Percentiles rank a stretch among this genome's conserved stretches.
Conservation (phyloP, 2,888 invertebrate genomes). For the Globia sparganii region DNA sequence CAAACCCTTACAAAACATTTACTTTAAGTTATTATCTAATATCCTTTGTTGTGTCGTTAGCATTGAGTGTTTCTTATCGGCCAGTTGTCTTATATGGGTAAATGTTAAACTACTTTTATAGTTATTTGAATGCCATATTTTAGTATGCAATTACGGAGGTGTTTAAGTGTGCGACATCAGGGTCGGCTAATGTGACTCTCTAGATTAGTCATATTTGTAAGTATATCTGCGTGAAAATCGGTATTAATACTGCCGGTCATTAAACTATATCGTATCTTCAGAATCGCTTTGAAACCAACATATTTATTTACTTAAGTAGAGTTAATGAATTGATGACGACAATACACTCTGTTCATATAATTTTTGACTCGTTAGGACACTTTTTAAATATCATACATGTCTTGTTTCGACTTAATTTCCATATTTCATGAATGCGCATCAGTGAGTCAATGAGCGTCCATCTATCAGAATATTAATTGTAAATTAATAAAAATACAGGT, state of each 20-base stretch:
- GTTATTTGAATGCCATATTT: slow-evolving; percentile 56
- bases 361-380: slow-evolving; percentile 31
- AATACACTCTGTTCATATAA: slow-evolving; percentile 28
- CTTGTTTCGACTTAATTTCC: slow-evolving; percentile 34
- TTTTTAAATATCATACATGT: slow-evolving; percentile 37
- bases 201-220: neutral
- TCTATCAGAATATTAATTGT: slow-evolving; percentile 14
- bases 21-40: slow-evolving; percentile 36
- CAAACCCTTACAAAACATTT: slow-evolving; percentile 25
- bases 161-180: slow-evolving; percentile 9
- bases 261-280: neutral
- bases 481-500: slow-evolving; percentile 15
- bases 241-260: neutral
- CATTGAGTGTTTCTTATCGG: slow-evolving; percentile 57
- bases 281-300: slow-evolving; percentile 20
- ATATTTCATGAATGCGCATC: slow-evolving; percentile 42
- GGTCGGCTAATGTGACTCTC: neutral
- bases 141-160: slow-evolving; percentile 39
- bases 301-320: slow-evolving; percentile 29
- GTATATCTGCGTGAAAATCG: neutral
- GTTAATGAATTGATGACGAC: slow-evolving; percentile 43
- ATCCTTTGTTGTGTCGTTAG: slow-evolving; percentile 54
- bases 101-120: slow-evolving; percentile 54
- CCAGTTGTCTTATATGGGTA: slow-evolving; percentile 44
- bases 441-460: slow-evolving; percentile 38